These are phyloP conservation scores for Catharus fuscescens DNA, from an alignment of 2,113 vertebrate genomes.

Conservation along the genomic window DNA sequence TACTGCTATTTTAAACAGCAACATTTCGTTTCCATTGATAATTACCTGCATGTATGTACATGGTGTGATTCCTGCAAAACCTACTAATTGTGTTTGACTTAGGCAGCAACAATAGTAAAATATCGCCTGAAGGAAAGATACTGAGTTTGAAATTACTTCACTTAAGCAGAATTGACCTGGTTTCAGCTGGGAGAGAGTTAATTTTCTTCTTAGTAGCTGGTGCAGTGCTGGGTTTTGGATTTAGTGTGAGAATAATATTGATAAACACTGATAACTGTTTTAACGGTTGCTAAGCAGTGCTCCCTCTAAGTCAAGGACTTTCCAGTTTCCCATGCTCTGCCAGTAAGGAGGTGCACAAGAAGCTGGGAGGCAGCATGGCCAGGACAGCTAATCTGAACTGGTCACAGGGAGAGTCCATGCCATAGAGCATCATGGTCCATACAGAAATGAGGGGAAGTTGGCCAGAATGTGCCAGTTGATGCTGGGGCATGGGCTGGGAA, in stretches of 20 bases:
- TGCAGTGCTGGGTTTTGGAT: background rate
- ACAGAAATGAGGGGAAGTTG: background rate
- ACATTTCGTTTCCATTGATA: constrained; percentile 27
- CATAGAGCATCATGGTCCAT: background rate
- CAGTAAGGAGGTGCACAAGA: background rate
- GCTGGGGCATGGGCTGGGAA: background rate
- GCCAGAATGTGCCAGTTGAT: background rate
- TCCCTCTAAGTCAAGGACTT: background rate
- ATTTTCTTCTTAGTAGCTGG: background rate
- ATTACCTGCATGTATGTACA: constrained; percentile 5
- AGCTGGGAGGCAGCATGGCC: background rate
- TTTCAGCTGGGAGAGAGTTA: background rate
- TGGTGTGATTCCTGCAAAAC: background rate
- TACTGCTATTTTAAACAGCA: background rate
- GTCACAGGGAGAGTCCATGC: background rate
- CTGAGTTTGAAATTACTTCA: background rate
- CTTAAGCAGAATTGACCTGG: background rate
- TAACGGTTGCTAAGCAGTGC: background rate
- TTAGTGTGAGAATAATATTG: background rate
- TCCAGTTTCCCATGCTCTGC: background rate
- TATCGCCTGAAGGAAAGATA: background rate
- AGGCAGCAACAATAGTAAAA: background rate
- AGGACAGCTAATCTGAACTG: background rate
- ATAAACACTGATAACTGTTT: background rate
- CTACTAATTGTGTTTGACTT: background rate